Conservation (phyloP, 2,888 invertebrate species). For the Leuctra nigra region DNA sequence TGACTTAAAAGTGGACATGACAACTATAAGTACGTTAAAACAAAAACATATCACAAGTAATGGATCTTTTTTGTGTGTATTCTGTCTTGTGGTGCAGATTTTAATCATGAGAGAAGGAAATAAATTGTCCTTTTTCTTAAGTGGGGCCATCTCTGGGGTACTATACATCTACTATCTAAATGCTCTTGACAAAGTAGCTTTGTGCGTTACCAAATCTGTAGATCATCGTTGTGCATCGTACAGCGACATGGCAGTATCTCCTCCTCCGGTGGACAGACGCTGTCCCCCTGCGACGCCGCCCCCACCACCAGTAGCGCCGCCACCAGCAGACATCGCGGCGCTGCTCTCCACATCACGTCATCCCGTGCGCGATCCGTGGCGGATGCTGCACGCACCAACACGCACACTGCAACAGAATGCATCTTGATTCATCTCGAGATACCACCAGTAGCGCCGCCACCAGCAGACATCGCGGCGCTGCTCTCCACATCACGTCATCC, state of each 20-base stretch:
- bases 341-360: slow-evolving; percentile 22
- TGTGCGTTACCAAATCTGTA: slow-evolving; percentile 86
- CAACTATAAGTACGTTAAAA: no score
- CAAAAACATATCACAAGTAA: no score
- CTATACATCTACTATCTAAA: no score
- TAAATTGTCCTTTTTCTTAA: no score
- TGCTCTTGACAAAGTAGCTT: no score
- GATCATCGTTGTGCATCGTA: slow-evolving; percentile 65
- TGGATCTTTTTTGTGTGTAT: no score
- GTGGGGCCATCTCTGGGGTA: no score
- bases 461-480: slow-evolving; percentile 24
- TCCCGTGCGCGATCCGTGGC: slow-evolving; percentile 1
- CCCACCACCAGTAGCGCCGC: slow-evolving; percentile 31
- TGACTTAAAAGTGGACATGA: no score
- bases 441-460: slow-evolving; percentile 32
- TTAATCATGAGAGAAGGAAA: no score
- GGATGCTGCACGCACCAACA: background rate
- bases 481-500: slow-evolving; percentile 22
- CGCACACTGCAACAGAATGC: no score
- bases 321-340: slow-evolving; percentile 27
- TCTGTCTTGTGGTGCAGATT: no score
- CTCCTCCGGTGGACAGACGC: slow-evolving; percentile 60
- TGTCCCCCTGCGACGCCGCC: slow-evolving; percentile 12
- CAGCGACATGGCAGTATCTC: slow-evolving; percentile 77
- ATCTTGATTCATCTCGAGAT: no score